Conservation (phyloP, 2,797 vertebrate species). For the Bryconaethiops microstoma region DNA sequence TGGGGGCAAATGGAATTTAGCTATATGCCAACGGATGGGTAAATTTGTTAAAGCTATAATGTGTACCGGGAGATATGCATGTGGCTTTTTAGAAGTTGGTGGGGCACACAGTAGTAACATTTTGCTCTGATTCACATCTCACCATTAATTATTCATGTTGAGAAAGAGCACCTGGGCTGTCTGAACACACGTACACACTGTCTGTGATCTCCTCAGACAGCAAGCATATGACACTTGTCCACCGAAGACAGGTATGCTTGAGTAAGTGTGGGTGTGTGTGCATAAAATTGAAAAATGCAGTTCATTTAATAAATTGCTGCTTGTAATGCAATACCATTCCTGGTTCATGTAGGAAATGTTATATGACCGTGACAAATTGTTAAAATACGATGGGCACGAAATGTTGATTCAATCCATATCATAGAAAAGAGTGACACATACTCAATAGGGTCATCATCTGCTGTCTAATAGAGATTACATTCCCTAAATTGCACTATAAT, state of each 20-base stretch:
- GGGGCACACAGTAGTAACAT: slow-evolving; percentile 33
- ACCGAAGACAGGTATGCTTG: background rate
- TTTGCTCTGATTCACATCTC: slow-evolving; percentile 44
- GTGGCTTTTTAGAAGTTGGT: slow-evolving; percentile 30
- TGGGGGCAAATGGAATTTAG: background rate
- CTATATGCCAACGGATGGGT: background rate
- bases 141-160: slow-evolving; percentile 64
- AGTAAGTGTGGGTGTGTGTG: background rate
- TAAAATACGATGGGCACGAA: background rate
- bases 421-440: background rate
- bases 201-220: slow-evolving; percentile 45
- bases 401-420: background rate
- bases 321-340: background rate
- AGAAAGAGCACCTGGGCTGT: slow-evolving; percentile 52
- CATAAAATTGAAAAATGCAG: background rate
- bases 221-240: slow-evolving; percentile 41
- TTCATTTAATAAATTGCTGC: background rate
- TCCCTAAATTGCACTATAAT: background rate
- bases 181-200: slow-evolving; percentile 46
- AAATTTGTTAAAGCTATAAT: slow-evolving; percentile 25
- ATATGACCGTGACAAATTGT: background rate
- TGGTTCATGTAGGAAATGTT: background rate
- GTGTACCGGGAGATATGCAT: slow-evolving; percentile 31
- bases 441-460: background rate
- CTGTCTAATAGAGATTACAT: background rate